phyloP scores from a whole-genome alignment of 2,888 invertebrate species.

The Malacosoma neustria region DNA sequence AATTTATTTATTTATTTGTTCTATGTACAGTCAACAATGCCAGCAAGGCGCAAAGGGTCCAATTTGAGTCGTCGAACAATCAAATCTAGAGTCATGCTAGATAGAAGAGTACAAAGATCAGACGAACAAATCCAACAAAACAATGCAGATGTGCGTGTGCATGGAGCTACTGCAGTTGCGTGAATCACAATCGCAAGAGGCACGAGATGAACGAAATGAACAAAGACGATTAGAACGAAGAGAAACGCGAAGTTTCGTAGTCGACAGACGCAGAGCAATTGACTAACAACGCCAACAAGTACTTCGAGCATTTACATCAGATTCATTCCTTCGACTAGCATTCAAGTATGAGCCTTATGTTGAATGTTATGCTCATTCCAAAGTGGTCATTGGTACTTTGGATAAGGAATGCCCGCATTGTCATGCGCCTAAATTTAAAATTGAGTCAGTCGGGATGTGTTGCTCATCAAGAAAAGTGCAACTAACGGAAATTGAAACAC shows the following conservation, averaged over 20 bases:
- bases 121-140: constrained; percentile 15
- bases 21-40: constrained; percentile 14
- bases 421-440: constrained; percentile 13
- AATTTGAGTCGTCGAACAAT: constrained; percentile 11
- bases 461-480: constrained; percentile 6
- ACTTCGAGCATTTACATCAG: constrained; percentile 13
- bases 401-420: constrained; percentile 14
- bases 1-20: constrained; percentile 10
- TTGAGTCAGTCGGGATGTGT: constrained; percentile 9
- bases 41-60: constrained; percentile 13
- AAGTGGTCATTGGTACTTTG: constrained; percentile 15
- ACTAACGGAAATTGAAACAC: constrained; percentile 14
- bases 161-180: constrained; percentile 10
- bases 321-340: constrained; percentile 13
- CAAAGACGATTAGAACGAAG: constrained; percentile 10
- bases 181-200: constrained; percentile 8
- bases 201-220: constrained; percentile 14
- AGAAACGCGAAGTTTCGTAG: constrained; percentile 11
- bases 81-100: constrained; percentile 7
- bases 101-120: constrained; percentile 10
- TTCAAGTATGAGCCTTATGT: constrained; percentile 13
- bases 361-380: constrained; percentile 13
- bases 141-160: constrained; percentile 9
- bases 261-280: constrained; percentile 11
- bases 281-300: constrained; percentile 15